These are phyloP conservation scores for Diuraphis noxia DNA, from an alignment of 1,140 invertebrate genomes.

Conservation along the genomic window DNA sequence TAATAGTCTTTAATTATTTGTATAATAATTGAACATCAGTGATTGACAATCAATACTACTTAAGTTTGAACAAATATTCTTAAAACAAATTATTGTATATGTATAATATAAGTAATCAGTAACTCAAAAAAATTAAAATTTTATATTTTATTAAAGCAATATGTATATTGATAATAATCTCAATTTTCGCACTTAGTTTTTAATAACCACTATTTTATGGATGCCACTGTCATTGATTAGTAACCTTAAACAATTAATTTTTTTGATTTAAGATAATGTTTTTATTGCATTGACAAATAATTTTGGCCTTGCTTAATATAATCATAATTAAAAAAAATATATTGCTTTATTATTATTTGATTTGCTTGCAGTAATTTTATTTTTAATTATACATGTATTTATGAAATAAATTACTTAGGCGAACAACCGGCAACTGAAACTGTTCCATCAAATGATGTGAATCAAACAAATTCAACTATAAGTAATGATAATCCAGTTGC, in stretches of 20 bases:
- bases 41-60: no score
- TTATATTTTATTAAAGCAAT: no score
- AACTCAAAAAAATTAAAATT: background rate
- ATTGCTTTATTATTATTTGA: background rate
- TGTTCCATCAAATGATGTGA: background rate
- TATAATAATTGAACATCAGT: no score
- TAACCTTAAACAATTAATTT: background rate
- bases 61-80: background rate
- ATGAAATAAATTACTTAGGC: slow-evolving; percentile 9
- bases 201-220: background rate
- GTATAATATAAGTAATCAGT: background rate
- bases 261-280: background rate
- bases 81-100: no score
- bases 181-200: background rate
- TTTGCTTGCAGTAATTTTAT: background rate
- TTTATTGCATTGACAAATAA: background rate
- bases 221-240: background rate
- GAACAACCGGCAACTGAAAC: slow-evolving; percentile 23
- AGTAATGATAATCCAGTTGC: background rate
- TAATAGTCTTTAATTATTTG: background rate
- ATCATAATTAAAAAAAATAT: background rate
- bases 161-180: background rate
- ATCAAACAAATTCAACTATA: slow-evolving; percentile 23
- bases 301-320: background rate
- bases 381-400: background rate